Base-by-base conservation (phyloP, 2,888 invertebrate genomes). In the Autographa gamma region DNA sequence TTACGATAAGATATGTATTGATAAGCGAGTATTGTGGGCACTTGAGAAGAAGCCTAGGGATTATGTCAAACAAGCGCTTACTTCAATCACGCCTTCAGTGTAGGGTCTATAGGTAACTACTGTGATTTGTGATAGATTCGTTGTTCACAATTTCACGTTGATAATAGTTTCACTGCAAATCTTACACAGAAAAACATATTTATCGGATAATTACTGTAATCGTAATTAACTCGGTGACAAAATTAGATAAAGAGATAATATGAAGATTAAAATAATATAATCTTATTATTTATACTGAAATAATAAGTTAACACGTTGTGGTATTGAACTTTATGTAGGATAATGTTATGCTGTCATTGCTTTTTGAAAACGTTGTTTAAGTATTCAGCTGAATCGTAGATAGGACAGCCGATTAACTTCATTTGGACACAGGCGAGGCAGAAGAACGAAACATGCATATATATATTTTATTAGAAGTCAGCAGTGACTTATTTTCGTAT, bases 1-100 rank as follows among this genome's bases (percentile, higher is more conserved):
- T 66, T 34, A 34, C 16, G 66, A 66, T 38, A 3, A 61, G 59
- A 66, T 67, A 63, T 41, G 25, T 19, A 25, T 32, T 56, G 66
- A 77, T 77, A 65, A 54, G 43, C n/a, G 25, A 38, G 32, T n/a
- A 16, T 52, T 2, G 25, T 54, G 16, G 19, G 13, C 13, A 56
- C 54, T 56, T 56, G 54, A 56, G 13, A 25, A 56, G 11, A 9
- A 56, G 13, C n/a, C 7, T 7, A 48, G 48, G 48, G 48, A 48
- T 48, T 48, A 48, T 48, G 14, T 9, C 6, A n/a, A 48, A 48
- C 48, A 48, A 11, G 38, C 48, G 7, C n/a, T 5, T n/a, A 48
- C 48, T n/a, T 48, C 16, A 48, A 48, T n/a, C n/a, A 48, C 7
- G 48, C 48, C n/a, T 48, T 5, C 6, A 6, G 48, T 43, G 43